These are phyloP conservation scores for Melanostoma mellinum DNA, from an alignment of 2,888 invertebrate species.

Conservation along the genomic window DNA sequence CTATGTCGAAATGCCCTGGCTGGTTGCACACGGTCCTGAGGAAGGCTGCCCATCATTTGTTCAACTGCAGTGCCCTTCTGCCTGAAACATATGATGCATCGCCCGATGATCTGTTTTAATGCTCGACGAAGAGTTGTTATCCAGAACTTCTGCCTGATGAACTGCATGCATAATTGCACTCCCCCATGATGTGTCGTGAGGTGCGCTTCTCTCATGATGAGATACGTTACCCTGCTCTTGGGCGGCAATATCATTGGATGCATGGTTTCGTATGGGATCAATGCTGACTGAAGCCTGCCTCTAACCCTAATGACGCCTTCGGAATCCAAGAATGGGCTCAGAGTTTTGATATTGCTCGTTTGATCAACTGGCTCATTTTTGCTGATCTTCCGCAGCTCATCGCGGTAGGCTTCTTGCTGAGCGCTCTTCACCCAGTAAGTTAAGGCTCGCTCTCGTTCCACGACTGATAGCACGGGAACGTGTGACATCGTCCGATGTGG, in stretches of 20 bases:
- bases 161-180: too few relatives aligned
- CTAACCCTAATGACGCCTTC: not conserved
- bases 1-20: too few relatives aligned
- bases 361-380: not conserved
- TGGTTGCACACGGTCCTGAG: too few relatives aligned
- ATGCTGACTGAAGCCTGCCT: not conserved
- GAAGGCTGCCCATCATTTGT: too few relatives aligned
- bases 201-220: not conserved
- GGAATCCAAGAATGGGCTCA: not conserved
- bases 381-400: too few relatives aligned
- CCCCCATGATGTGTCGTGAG: too few relatives aligned
- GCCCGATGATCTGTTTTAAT: not conserved
- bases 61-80: not conserved
- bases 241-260: slow-evolving; percentile 1
- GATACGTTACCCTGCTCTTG: slow-evolving; percentile 3
- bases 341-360: not conserved
- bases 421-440: not conserved
- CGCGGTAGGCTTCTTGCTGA: too few relatives aligned
- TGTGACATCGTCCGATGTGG: too few relatives aligned
- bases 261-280: not conserved
- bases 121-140: too few relatives aligned
- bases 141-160: too few relatives aligned
- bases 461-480: too few relatives aligned
- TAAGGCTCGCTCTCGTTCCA: too few relatives aligned
- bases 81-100: not conserved